Evolutionary conservation across 1,140 invertebrate genomes (phyloP).

Genomic region (Bombyx mandarina): DNA sequence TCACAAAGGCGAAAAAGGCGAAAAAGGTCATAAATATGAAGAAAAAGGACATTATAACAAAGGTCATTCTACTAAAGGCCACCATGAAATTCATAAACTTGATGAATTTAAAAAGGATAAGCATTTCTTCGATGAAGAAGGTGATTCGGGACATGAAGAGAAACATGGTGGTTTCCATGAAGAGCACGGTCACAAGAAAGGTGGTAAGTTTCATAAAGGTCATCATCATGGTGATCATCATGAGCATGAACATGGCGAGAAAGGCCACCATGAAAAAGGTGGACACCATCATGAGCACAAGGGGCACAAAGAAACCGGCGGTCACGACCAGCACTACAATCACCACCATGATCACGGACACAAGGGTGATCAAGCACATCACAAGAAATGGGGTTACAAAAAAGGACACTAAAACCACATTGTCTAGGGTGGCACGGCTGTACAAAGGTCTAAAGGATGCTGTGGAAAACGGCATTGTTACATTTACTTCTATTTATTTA

Average conservation of each 20-base stretch:
- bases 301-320: slow-evolving; percentile 67
- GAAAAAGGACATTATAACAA: slow-evolving; percentile 79
- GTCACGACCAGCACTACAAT: slow-evolving; percentile 71
- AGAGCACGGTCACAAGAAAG: slow-evolving; percentile 78
- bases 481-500: slow-evolving; percentile 5
- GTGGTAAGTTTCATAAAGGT: slow-evolving; percentile 77
- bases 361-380: slow-evolving; percentile 73
- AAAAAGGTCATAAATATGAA: slow-evolving; percentile 75
- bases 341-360: slow-evolving; percentile 76
- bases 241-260: slow-evolving; percentile 78
- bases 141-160: slow-evolving; percentile 80
- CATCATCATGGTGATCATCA: slow-evolving; percentile 77
- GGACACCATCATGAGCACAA: slow-evolving; percentile 64
- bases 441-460: not conserved
- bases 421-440: not conserved
- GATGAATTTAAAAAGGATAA: slow-evolving; percentile 77
- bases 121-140: slow-evolving; percentile 81
- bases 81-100: slow-evolving; percentile 81
- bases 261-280: slow-evolving; percentile 79
- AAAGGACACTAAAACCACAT: slow-evolving; percentile 52
- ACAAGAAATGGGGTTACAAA: slow-evolving; percentile 70
- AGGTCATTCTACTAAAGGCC: slow-evolving; percentile 83
- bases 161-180: slow-evolving; percentile 78
- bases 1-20: slow-evolving; percentile 76
- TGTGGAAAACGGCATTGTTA: slow-evolving; percentile 2